A percentile compares a stretch with the other conserved stretches of the same genome.
Conservation (phyloP, 23 tunicate species). For the Halocynthia roretzi region DNA sequence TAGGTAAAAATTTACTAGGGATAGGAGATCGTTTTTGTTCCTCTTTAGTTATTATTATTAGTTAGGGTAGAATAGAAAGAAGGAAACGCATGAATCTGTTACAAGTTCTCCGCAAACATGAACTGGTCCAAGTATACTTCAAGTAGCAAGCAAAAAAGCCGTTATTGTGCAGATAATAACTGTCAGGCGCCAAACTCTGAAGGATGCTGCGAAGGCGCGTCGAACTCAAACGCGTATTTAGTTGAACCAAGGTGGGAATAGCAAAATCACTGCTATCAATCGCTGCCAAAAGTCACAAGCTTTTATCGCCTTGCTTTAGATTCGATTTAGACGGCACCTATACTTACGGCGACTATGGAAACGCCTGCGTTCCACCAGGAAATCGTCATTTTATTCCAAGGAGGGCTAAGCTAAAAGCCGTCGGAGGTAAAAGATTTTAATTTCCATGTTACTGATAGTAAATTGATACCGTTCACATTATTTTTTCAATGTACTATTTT, state of each 20-base stretch:
- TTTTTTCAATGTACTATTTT: background rate
- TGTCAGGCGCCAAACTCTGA: slow-evolving; percentile 8
- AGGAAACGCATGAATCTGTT: background rate
- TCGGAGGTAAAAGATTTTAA: slow-evolving; percentile 55
- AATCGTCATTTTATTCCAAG: slow-evolving; percentile 93
- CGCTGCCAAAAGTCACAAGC: too few relatives aligned
- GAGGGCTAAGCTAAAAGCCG: slow-evolving; percentile 80
- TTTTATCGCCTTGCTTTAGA: background rate
- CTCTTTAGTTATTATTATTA: background rate
- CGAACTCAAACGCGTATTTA: slow-evolving; percentile 13
- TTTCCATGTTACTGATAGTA: background rate
- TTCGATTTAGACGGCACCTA: slow-evolving; percentile 85
- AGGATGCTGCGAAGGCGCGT: background rate
- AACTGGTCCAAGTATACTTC: slow-evolving; percentile 14
- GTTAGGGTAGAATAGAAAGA: background rate
- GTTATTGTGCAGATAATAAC: slow-evolving; percentile 10
- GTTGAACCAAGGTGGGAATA: slow-evolving; percentile 73
- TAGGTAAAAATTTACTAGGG: too few relatives aligned
- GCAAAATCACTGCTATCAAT: background rate
- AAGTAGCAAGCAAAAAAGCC: slow-evolving; percentile 6
- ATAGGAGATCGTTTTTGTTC: too few relatives aligned
- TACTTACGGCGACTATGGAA: slow-evolving; percentile 67
- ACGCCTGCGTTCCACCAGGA: slow-evolving; percentile 61
- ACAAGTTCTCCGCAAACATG: background rate
- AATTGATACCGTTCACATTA: background rate